Base-by-base conservation (phyloP, 2,888 invertebrate genomes). In the Scaptomyza tumidula region DNA sequence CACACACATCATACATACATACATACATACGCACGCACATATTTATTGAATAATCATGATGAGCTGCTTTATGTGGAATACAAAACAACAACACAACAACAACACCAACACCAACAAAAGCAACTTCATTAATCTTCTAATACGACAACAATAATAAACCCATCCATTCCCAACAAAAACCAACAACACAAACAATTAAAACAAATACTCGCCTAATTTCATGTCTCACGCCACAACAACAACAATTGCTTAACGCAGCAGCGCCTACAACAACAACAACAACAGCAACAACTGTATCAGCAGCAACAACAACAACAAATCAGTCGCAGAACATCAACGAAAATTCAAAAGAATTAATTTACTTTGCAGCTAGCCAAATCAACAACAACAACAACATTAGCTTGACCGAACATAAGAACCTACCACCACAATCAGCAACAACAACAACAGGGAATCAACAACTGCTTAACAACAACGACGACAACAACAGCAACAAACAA, bases 31-130 rank as follows among this genome's bases (percentile, higher is more conserved):
- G n/a, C n/a, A n/a, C n/a, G 68, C 64, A 54, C 57, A 71, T 78
- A 85, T 86, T 79, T 89, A 89, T 90, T 86, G 3, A 86, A 86
- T 86, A 89, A 88, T 80, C 87, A 80, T 86, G 77, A 80, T 81
- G 80, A 75, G 78, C 71, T 80, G 46, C 61, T 73, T 65, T 33
- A 60, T 73, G 73, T 73, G 74, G 66, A 61, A 62, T 27, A 55
- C 63, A 46, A 62, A 80, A 60, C 77, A 72, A 59, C 57, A 75
- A 33, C 1, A 33, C 1, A 33, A 33, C 24, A 33, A 52, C 62
- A 53, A 48, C 56, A 60, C 16, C 31, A 64, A 13, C 45, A 56
- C 45, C 49, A 2, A n/a, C n/a, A n/a, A n/a, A 52, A 61, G 14
- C 52, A 65, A n/a, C 60, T 48, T 14, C 37, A 57, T 44, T 68